A percentile compares a stretch with the other conserved stretches of the same genome.
These are phyloP conservation scores for Liopterus haemorrhoidalis DNA, from an alignment of 2,888 invertebrate genomes.

Conservation along the genomic window DNA sequence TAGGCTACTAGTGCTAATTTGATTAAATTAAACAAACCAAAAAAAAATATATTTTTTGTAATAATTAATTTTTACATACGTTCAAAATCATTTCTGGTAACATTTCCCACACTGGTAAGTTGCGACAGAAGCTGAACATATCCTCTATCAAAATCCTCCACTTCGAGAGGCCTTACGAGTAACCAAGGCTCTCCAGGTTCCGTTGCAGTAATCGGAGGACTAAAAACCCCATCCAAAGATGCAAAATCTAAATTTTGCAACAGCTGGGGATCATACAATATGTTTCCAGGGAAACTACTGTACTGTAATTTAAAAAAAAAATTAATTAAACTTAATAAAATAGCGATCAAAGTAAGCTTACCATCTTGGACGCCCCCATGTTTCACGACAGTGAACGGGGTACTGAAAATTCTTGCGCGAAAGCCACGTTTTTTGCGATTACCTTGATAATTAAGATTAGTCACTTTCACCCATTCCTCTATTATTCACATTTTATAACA, in stretches of 20 bases:
- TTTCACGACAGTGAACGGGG: too few species aligned
- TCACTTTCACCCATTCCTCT: too few species aligned
- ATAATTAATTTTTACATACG: conserved; percentile 61
- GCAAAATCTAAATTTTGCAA: conserved; percentile 61
- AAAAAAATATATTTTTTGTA: too few species aligned
- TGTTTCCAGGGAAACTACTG: conserved; percentile 31
- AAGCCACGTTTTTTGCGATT: too few species aligned
- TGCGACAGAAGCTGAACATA: conserved; percentile 75
- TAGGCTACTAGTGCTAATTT: too few species aligned
- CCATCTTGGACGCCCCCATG: conserved; percentile 1
- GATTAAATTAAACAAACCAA: too few species aligned
- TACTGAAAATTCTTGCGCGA: too few species aligned
- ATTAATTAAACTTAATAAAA: too few species aligned
- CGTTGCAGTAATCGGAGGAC: conserved; percentile 62
- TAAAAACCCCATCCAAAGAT: conserved; percentile 58
- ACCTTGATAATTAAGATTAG: too few species aligned
- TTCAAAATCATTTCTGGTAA: conserved; percentile 70
- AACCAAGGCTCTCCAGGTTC: conserved; percentile 71
- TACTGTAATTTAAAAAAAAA: too few species aligned
- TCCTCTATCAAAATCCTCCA: conserved; percentile 78
- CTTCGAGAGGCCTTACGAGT: conserved; percentile 69
- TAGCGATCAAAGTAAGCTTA: too few species aligned
- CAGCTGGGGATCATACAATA: conserved; percentile 61
- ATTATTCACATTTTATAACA: too few species aligned
- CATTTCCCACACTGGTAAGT: conserved; percentile 77